phyloP scores from a whole-genome alignment of 2,888 invertebrate species.

The Chymomyza procnemis region DNA sequence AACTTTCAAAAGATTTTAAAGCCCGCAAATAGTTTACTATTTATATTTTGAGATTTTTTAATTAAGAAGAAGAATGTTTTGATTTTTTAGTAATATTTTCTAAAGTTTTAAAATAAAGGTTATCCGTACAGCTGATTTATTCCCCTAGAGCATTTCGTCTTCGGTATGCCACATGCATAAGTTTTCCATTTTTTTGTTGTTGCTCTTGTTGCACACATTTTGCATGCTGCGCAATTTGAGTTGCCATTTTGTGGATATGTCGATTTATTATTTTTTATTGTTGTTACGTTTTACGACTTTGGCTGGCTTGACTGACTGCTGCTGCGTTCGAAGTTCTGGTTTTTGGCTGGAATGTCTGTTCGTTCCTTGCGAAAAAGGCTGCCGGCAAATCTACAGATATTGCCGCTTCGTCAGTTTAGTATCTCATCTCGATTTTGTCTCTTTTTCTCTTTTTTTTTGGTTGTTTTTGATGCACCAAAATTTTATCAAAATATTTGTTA shows the following conservation, averaged over 20 bases:
- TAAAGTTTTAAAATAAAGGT: no score
- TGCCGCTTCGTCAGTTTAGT: slow-evolving; percentile 42
- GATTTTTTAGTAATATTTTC: no score
- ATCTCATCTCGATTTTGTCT: slow-evolving; percentile 34
- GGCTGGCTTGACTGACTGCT: neutral
- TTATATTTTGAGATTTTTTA: no score
- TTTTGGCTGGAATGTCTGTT: neutral
- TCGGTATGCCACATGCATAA: neutral
- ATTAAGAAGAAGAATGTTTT: no score
- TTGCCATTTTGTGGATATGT: slow-evolving; percentile 69
- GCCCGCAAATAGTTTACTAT: no score
- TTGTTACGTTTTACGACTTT: slow-evolving; percentile 69
- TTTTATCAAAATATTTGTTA: slow-evolving; percentile 53
- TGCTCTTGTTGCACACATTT: slow-evolving; percentile 35
- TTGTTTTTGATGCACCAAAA: slow-evolving; percentile 30
- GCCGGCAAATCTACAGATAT: slow-evolving; percentile 51
- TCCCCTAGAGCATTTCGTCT: neutral
- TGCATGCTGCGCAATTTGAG: slow-evolving; percentile 52
- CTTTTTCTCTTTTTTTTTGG: slow-evolving; percentile 23
- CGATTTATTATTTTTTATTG: slow-evolving; percentile 73
- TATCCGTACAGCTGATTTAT: neutral
- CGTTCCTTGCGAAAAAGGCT: slow-evolving; percentile 25
- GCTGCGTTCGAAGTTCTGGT: neutral
- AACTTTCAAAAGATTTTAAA: no score
- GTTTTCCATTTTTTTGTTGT: slow-evolving; percentile 7